Base-by-base conservation (phyloP, 2,888 invertebrate species). In the Baccha elongata region DNA sequence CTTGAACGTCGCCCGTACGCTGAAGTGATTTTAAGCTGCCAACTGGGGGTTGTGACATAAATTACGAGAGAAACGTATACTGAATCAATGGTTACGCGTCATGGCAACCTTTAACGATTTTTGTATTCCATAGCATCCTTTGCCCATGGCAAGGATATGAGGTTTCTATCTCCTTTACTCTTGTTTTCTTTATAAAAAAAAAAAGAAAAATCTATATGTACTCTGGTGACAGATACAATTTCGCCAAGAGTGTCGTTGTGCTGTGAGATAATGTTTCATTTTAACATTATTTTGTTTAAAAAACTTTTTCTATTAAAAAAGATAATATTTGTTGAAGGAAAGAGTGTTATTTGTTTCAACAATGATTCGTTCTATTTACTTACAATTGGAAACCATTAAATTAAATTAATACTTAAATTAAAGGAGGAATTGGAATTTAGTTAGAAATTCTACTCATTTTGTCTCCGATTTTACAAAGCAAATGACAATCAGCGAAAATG, bases 31-130 rank as follows among this genome's bases (percentile, higher is more conserved):
- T 69, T 69, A 68, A 64, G 55, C 68, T 64, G 46, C 23, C 67
- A 62, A 62, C 73, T 55, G 13, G 68, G 62, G 50, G 68, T 48
- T 64, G 69, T 69, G 64, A 69, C 71, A 83, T 83, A 60, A 69
- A 67, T 71, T 76, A n/a, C 55, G 1, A 55, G 55, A 55, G 62
- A 55, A 67, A 76, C 42, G 48, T 62, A 76, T 37, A n/a, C n/a
- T 62, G 64, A 50, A 72, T 50, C 81, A 62, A 76, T 76, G 60
- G 53, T 46, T 71, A 71, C 65, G 58, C 50, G 76, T 23, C 23
- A 52, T 71, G 58, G 55, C 67, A 72, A 83, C 76, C 71, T 83
- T 75, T 67, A 76, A 71, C 23, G 42, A 53, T 67, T 67, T 72
- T 42, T 37, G 17, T 37, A 17, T 55, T 37, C 23, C 44, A 29